These are phyloP conservation scores for Lepidocyrtinus sp. DNA, from an alignment of 2,888 invertebrate genomes.

Conservation along the genomic window DNA sequence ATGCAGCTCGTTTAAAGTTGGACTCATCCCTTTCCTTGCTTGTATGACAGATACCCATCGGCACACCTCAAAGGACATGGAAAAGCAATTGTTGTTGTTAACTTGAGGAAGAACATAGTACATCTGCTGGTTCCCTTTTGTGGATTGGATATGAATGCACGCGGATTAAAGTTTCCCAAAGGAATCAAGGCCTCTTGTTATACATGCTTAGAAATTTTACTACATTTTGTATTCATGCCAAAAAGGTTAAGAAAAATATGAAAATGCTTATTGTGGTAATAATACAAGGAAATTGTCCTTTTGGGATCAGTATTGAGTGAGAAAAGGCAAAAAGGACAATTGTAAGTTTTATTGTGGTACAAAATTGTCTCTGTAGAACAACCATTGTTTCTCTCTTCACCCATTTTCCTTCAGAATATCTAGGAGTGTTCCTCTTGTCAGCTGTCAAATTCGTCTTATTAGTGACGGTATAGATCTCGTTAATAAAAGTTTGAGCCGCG, in stretches of 20 bases:
- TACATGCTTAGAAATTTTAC: neutral
- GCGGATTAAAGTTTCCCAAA: neutral
- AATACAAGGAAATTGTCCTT: neutral
- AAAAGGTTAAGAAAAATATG: neutral
- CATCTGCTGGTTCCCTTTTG: neutral
- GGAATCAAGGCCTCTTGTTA: neutral
- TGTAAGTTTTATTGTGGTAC: neutral
- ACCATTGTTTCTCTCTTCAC: neutral
- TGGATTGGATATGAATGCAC: neutral
- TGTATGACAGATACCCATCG: neutral
- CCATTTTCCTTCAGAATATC: neutral
- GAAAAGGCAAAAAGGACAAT: neutral
- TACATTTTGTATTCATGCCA: neutral
- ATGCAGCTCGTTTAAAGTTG: neutral
- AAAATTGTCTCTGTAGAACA: neutral
- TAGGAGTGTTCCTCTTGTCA: neutral
- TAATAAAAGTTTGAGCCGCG: neutral
- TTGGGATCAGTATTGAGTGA: neutral
- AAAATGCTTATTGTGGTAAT: neutral
- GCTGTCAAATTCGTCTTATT: neutral
- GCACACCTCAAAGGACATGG: neutral
- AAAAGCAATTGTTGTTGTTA: neutral
- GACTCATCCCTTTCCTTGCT: neutral
- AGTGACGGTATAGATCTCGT: neutral
- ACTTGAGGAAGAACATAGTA: neutral